Evolutionary conservation across 2,888 invertebrate species (phyloP).

Genomic region (Drosophila helvetica): DNA sequence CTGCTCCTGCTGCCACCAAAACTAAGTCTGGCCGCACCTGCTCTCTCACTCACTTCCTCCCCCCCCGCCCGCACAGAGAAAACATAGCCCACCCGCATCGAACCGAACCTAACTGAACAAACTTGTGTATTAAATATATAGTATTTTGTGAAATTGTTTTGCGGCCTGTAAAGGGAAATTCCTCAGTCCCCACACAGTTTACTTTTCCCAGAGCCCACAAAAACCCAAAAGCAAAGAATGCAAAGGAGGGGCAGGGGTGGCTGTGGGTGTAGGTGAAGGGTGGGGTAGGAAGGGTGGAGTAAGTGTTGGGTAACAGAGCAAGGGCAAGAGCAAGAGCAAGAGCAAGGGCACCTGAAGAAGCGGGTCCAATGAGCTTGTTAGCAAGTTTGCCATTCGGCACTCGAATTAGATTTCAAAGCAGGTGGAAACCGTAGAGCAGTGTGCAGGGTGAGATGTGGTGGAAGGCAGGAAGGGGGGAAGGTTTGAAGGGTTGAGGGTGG

Average conservation of each 20-base stretch:
- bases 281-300: not conserved
- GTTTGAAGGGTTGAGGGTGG: not conserved
- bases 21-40: not conserved
- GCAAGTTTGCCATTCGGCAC: conserved; percentile 6
- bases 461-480: no score
- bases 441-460: not conserved
- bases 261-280: no score
- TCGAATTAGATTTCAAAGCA: not conserved
- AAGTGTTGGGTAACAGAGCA: not conserved
- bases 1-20: not conserved
- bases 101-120: conserved; percentile 28
- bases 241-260: not conserved
- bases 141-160: conserved; percentile 66
- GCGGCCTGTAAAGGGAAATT: conserved; percentile 55
- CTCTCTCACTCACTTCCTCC: not conserved
- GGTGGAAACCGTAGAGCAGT: not conserved
- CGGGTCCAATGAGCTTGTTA: conserved; percentile 16
- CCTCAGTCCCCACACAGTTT: conserved; percentile 7
- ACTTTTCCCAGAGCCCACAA: not conserved
- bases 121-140: conserved; percentile 67
- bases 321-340: not conserved
- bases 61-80: not conserved
- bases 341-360: not conserved
- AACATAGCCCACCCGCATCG: not conserved
- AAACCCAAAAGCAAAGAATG: conserved; percentile 2